Conservation (phyloP, 2,113 vertebrate species). For the Mugil cephalus region DNA sequence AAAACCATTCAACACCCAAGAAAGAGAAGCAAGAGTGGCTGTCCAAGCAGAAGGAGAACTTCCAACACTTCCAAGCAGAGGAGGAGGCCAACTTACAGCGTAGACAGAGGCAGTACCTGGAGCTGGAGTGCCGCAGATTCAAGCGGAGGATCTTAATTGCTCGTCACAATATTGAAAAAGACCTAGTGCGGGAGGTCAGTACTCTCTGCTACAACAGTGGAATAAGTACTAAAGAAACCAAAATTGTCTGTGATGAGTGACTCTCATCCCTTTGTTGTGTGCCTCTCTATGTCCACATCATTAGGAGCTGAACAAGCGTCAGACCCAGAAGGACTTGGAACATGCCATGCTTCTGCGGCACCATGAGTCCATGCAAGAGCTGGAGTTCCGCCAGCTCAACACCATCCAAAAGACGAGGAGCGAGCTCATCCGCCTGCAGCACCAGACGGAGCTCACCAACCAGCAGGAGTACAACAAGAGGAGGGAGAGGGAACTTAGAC, state of each 20-base stretch:
- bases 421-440: constrained; percentile 95
- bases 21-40: constrained; percentile 99
- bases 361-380: constrained; percentile 98
- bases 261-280: neutral
- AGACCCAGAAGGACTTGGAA: constrained; percentile 98
- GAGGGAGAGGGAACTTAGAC: constrained; percentile 94
- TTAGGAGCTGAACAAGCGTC: constrained; percentile 97
- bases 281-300: constrained; percentile 7
- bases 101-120: constrained; percentile 95
- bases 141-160: constrained; percentile 96
- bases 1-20: constrained; percentile 99
- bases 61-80: constrained; percentile 98
- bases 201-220: neutral
- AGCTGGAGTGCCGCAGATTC: constrained; percentile 96
- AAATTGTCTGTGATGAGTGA: neutral
- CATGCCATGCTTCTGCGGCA: constrained; percentile 98
- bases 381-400: constrained; percentile 97
- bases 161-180: constrained; percentile 95
- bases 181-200: constrained; percentile 94
- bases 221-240: neutral
- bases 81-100: constrained; percentile 96
- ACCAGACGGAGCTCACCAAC: constrained; percentile 99
- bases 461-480: constrained; percentile 99
- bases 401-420: constrained; percentile 96
- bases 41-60: constrained; percentile 98